Evolutionary conservation across 1,140 invertebrate species (phyloP), one percentile per base, ranked within the genome.

Genomic region (Bombus vancouverensis): DNA sequence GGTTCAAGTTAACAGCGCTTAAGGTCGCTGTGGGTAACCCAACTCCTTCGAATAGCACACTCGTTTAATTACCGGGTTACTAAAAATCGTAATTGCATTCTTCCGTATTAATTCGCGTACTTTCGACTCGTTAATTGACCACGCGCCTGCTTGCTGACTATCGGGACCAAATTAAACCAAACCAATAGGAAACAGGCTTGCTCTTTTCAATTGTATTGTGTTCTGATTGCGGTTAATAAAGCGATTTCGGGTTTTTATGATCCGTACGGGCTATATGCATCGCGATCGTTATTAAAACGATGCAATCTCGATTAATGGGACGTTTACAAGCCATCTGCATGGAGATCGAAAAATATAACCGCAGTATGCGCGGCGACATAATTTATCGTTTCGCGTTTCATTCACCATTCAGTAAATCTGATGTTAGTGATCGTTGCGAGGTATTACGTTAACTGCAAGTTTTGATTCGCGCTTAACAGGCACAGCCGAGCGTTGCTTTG

Each of bases 321-420:
- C 82, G 82, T 83, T 83, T 83, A 76, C 81, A 76, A 75, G 72
- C 81, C 81, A 83, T 83, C 81, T 71, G 66, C 65, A 71, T 71
- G 82, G 75, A 78, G n/a, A 84, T 78, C 65, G 82, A 85, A 81
- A 85, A 85, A 80, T 70, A 66, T 74, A 81, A 81, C 76, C 57
- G 34, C 77, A 39, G 70, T 66, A 44, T 66, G 77, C 32, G 32
- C 25, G 44, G 15, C 83, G 34, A 44, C 22, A 57, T 85, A 78
- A 85, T 85, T 85, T 85, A 85, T 85, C 70, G 70, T 53, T 66
- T 73, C 68, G 83, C 42, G 77, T 81, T 81, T 85, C 83, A 79
- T 84, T 85, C 73, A 73, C 70, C 83, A 44, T 85, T 85, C 77
- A 57, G 42, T 57, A 68, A 70, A 81, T 85, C 70, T 81, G 77